Evolutionary conservation across 2,113 vertebrate genomes (phyloP), one percentile per base, ranked within the genome.

Genomic region (Glaucidium brasilianum): DNA sequence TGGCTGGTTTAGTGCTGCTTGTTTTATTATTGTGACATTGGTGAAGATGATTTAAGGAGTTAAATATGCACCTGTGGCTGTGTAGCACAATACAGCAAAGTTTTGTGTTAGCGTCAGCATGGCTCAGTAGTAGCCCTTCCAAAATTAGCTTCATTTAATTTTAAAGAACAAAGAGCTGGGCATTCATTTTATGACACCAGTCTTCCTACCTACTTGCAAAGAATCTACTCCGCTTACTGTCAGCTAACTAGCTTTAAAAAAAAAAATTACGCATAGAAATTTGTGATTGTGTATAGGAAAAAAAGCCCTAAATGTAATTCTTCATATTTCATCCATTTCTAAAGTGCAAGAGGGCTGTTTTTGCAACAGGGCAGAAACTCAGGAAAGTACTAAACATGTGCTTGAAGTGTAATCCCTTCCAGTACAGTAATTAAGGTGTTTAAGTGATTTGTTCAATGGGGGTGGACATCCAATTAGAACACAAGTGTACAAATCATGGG

Each of bases 391-490:
- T 59, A 82, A 92, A 94, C 17, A 5, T 64, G 26, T 63, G 12
- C 58, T 63, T 15, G 0, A 83, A 90, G 74, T 52, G 41, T 32
- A 85, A 79, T 72, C 34, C 29, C 64, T 87, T 86, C 53, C 76
- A 63, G 79, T 66, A 67, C 6, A 86, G 53, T 29, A 85, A 88
- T 91, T 91, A 77, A 92, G 49, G 41, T 84, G 50, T 88, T 95
- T 67, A 89, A 93, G 86, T 62, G 74, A 88, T 94, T 96, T 92
- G 75, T 78, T 92, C 81, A 83, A 18, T 25, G 5, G 60, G 9
- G 20, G 63, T 92, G 91, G 85, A 89, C 91, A 88, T 72, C 73
- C 67, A 85, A 94, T 96, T 85, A 91, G 62, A 87, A 64, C 49
- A 53, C 26, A 81, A 89, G 52, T 14, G 32, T 90, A 73, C 56